Conservation (phyloP, 2,888 invertebrate species). For the Hypercompe scribonia region DNA sequence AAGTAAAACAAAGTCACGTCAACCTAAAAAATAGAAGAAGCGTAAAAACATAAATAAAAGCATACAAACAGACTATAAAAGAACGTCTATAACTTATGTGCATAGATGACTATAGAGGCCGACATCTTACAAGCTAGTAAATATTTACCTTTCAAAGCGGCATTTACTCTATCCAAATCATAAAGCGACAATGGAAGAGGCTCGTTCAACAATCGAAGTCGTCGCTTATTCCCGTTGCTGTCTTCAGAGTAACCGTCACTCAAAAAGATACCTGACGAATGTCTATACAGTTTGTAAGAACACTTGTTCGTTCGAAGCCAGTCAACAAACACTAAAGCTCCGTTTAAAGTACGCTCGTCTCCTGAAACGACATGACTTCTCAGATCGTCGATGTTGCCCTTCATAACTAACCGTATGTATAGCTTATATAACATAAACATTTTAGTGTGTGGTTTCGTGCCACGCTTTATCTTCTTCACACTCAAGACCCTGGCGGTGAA, state of each 20-base stretch:
- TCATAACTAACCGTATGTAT: conserved; percentile 79
- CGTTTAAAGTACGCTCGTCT: conserved; percentile 76
- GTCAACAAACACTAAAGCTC: conserved; percentile 80
- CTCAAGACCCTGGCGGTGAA: conserved; percentile 82
- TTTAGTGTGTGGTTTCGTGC: conserved; percentile 71
- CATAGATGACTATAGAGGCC: conserved; percentile 61
- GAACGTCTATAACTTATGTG: conserved; percentile 68
- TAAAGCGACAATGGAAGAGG: conserved; percentile 83
- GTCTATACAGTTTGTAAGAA: conserved; percentile 81
- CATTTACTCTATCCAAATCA: conserved; percentile 84
- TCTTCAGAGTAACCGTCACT: conserved; percentile 79
- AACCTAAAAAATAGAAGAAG: conserved; percentile 35
- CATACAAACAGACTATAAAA: conserved; percentile 59
- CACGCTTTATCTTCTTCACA: conserved; percentile 82
- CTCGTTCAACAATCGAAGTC: conserved; percentile 81
- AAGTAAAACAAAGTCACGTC: conserved; percentile 18
- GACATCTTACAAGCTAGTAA: conserved; percentile 73
- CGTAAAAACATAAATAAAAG: conserved; percentile 32
- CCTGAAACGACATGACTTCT: conserved; percentile 77
- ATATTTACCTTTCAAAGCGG: conserved; percentile 85
- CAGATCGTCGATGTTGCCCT: conserved; percentile 78
- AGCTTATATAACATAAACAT: conserved; percentile 82
- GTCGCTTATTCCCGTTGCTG: conserved; percentile 69
- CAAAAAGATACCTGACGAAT: conserved; percentile 83
- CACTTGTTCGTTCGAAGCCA: conserved; percentile 82